These are phyloP conservation scores for Mormyrops attenuatus DNA, from an alignment of 2,797 vertebrate genomes.

Conservation along the genomic window DNA sequence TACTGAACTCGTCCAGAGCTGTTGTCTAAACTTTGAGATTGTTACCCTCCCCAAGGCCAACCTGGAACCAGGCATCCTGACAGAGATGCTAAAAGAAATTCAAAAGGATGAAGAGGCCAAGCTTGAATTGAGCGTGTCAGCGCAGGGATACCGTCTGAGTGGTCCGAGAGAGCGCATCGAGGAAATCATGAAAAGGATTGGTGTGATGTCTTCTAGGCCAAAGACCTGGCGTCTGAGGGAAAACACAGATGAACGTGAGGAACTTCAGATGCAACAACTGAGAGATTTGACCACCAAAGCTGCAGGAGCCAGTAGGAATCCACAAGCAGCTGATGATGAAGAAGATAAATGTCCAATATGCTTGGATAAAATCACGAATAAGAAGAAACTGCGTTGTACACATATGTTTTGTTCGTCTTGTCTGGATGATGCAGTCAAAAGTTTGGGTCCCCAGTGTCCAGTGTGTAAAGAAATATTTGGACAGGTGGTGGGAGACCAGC, in stretches of 20 bases:
- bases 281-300: background rate
- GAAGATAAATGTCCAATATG: constrained; percentile 49
- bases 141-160: constrained; percentile 9
- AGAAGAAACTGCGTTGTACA: constrained; percentile 44
- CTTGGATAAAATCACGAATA: constrained; percentile 36
- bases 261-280: background rate
- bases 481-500: constrained; percentile 52
- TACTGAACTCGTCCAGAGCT: constrained; percentile 15
- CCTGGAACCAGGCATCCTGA: constrained; percentile 13
- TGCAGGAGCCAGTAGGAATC: background rate
- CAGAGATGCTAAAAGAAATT: background rate
- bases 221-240: constrained; percentile 28
- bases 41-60: background rate
- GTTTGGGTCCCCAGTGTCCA: constrained; percentile 48
- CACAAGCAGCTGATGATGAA: background rate
- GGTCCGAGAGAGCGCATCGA: background rate
- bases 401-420: constrained; percentile 58
- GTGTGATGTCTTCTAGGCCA: background rate
- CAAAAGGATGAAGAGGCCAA: background rate
- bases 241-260: background rate
- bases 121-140: constrained; percentile 34
- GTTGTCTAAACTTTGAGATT: accelerated
- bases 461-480: constrained; percentile 59
- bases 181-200: background rate
- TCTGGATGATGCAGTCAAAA: accelerated